Conservation (phyloP, 2,888 invertebrate genomes). For the Odontocerum albicorne region DNA sequence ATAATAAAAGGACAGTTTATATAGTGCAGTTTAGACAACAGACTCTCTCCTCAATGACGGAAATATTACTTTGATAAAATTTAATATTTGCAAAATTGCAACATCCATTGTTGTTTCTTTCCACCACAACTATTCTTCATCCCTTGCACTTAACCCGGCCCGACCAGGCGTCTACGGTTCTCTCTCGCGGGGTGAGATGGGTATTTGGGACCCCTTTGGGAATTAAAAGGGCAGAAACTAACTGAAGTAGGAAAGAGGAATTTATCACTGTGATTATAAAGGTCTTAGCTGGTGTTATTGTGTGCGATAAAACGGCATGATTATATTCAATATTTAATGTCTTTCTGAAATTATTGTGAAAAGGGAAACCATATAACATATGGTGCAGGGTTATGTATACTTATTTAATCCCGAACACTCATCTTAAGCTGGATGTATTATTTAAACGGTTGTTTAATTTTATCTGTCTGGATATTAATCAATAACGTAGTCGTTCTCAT, state of each 20-base stretch:
- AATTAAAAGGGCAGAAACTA: conserved; percentile 38
- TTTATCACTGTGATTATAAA: conserved; percentile 37
- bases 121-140: too few relatives aligned
- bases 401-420: too few relatives aligned
- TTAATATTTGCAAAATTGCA: too few relatives aligned
- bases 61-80: too few relatives aligned
- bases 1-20: too few relatives aligned
- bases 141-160: conserved; percentile 6
- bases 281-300: conserved; percentile 36
- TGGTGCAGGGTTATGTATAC: neutral
- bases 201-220: conserved; percentile 30
- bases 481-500: too few relatives aligned
- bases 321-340: conserved; percentile 32
- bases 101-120: too few relatives aligned
- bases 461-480: too few relatives aligned
- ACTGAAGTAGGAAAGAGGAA: conserved; percentile 37
- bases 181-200: conserved; percentile 17
- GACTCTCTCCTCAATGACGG: too few relatives aligned
- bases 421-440: too few relatives aligned
- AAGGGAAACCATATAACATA: neutral
- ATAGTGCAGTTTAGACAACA: too few relatives aligned
- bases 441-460: too few relatives aligned
- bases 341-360: conserved; percentile 6
- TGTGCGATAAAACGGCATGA: conserved; percentile 35
- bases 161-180: conserved; percentile 1